Evolutionary conservation across 2,797 vertebrate species (phyloP).

Genomic region (Prionace glauca): DNA sequence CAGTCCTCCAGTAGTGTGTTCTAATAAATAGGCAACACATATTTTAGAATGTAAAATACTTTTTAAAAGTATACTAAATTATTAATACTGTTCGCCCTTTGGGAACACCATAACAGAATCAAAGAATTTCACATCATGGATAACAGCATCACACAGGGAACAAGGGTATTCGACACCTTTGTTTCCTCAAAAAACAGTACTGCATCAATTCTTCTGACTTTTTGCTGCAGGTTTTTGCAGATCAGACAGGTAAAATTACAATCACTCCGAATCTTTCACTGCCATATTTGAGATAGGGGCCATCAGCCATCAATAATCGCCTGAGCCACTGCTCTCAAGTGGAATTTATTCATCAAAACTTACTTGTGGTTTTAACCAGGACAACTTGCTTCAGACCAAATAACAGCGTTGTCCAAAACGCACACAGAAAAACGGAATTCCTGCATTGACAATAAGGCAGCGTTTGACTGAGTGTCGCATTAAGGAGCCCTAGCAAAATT

Average conservation of each 20-base stretch:
- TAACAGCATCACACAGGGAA: background rate
- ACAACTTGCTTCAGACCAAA: background rate
- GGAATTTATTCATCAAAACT: background rate
- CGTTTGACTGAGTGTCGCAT: background rate
- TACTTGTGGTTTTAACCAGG: background rate
- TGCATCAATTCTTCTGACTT: background rate
- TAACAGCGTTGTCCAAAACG: background rate
- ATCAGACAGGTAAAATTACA: background rate
- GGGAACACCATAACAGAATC: background rate
- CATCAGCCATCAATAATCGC: background rate
- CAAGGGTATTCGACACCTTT: background rate
- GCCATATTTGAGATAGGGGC: background rate
- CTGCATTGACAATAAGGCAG: background rate
- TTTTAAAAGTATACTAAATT: background rate
- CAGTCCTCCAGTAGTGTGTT: background rate
- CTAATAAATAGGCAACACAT: background rate
- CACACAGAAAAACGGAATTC: background rate
- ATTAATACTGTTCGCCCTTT: background rate
- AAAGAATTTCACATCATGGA: background rate
- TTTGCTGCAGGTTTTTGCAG: background rate
- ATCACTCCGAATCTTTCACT: background rate
- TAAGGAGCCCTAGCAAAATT: background rate
- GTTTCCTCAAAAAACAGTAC: background rate
- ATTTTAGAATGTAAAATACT: background rate
- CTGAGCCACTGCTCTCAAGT: background rate